Evolutionary conservation across 2,797 vertebrate genomes (phyloP).

Genomic region (Meriones psammophilus): DNA sequence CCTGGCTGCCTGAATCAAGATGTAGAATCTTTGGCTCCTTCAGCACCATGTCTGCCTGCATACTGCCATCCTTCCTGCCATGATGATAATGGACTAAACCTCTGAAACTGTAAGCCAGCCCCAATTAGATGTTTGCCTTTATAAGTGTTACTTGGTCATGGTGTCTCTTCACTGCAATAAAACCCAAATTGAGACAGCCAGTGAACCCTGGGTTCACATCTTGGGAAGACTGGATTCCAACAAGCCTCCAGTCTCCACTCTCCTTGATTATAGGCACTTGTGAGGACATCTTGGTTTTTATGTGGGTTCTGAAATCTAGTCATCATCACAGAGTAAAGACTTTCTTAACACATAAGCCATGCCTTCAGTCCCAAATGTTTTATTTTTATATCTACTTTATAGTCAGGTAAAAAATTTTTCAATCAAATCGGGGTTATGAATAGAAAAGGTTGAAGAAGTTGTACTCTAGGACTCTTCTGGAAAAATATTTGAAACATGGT

Average conservation of each 20-base stretch:
- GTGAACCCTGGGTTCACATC: neutral
- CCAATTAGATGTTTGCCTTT: too few relatives aligned
- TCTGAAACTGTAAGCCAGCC: too few relatives aligned
- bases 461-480: neutral
- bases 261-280: neutral
- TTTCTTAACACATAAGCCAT: neutral
- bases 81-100: too few relatives aligned
- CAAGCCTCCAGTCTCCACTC: neutral
- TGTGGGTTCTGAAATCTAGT: neutral
- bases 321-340: neutral
- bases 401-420: neutral
- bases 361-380: neutral
- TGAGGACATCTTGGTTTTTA: neutral
- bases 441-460: neutral
- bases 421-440: neutral
- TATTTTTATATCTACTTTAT: neutral
- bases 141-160: too few relatives aligned
- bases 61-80: too few relatives aligned
- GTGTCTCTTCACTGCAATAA: too few relatives aligned
- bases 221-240: neutral
- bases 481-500: neutral
- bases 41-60: too few relatives aligned
- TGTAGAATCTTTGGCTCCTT: too few relatives aligned
- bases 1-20: too few relatives aligned
- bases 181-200: too few relatives aligned